Evolutionary conservation across 92 coral and sea anemone species (phyloP).

Genomic region (Virgularia gustaviana): DNA sequence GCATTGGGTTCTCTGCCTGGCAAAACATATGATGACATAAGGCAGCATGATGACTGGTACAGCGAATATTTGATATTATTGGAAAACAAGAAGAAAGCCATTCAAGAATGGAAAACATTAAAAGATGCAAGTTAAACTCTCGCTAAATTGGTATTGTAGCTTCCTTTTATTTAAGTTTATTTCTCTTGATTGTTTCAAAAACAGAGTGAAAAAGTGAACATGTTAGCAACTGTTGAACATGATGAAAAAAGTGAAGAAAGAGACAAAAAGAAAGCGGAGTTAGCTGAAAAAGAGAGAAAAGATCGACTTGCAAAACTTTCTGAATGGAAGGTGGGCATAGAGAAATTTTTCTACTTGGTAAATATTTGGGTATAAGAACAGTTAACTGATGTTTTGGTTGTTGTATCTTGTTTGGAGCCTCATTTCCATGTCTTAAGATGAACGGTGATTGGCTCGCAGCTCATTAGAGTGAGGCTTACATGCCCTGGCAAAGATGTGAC

Average conservation of each 20-base stretch:
- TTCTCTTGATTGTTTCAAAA: neutral
- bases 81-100: conserved; percentile 78
- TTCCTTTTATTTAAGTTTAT: neutral
- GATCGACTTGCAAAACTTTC: conserved; percentile 71
- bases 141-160: neutral
- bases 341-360: neutral
- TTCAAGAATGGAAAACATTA: conserved; percentile 74
- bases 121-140: conserved; percentile 57
- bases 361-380: neutral
- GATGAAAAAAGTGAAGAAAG: conserved; percentile 66
- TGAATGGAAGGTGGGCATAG: conserved; percentile 76
- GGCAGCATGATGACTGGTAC: conserved; percentile 96
- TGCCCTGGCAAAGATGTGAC: too few relatives aligned
- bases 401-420: too few relatives aligned
- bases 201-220: conserved; percentile 65
- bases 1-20: conserved; percentile 84
- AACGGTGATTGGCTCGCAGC: too few relatives aligned
- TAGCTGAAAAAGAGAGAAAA: conserved; percentile 68
- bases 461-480: too few relatives aligned
- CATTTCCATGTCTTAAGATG: too few relatives aligned
- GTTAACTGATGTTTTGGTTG: neutral
- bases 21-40: conserved; percentile 66
- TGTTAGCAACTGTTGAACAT: conserved; percentile 53
- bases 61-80: conserved; percentile 73
- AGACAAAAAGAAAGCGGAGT: conserved; percentile 63